Conservation (phyloP, 1,140 invertebrate species). For the Rhagoletis zephyria region DNA sequence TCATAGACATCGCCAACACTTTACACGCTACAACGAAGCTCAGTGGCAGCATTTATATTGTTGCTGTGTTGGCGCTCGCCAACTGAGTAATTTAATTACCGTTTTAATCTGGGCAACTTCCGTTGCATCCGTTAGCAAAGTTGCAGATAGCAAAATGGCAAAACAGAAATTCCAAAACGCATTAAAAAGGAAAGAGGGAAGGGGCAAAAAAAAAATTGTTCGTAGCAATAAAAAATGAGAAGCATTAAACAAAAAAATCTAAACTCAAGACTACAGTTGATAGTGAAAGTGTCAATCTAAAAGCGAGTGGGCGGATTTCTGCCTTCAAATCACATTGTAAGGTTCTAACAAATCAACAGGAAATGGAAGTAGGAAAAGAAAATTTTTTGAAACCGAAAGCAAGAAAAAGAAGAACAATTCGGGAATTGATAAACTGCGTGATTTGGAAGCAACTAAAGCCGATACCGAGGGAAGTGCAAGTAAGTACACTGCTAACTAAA, state of each 20-base stretch:
- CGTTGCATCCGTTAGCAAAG: conserved; percentile 48
- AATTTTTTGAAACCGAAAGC: no score
- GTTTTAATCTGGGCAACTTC: conserved; percentile 51
- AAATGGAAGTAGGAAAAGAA: no score
- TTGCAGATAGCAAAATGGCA: conserved; percentile 41
- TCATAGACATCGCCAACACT: background rate
- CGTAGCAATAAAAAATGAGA: background rate
- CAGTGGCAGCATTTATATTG: background rate
- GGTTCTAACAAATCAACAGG: no score
- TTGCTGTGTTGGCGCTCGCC: background rate
- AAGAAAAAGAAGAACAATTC: no score
- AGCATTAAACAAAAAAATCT: no score
- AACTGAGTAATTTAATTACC: conserved; percentile 52
- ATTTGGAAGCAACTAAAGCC: no score
- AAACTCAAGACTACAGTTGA: no score
- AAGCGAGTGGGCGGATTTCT: no score
- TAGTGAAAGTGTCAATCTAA: no score
- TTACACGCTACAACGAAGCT: conserved; percentile 12
- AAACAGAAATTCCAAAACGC: conserved; percentile 17
- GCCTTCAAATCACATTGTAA: no score
- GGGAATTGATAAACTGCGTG: no score
- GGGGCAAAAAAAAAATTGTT: background rate
- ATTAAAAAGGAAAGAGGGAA: background rate
- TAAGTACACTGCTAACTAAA: no score
- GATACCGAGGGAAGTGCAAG: background rate